Conservation (phyloP, 1,140 invertebrate species). For the Acarapis woodi region DNA sequence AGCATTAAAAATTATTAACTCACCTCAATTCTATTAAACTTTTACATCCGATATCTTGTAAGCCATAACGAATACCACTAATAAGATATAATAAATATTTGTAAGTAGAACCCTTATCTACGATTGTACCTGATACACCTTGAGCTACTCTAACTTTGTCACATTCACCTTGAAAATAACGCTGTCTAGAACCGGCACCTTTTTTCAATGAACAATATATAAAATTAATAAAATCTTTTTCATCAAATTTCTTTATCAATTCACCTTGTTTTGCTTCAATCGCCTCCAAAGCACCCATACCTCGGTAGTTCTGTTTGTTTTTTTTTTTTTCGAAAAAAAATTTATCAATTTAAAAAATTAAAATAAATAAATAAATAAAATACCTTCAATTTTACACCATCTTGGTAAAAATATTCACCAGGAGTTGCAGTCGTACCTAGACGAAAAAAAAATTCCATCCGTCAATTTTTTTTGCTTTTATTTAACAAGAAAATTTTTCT, state of each 20-base stretch:
- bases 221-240: no score
- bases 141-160: constrained; percentile 93
- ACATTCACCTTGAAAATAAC: constrained; percentile 33
- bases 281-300: constrained; percentile 95
- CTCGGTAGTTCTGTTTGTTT: constrained; percentile 97
- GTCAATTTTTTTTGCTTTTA: no score
- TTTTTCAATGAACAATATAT: no score
- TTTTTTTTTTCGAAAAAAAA: no score
- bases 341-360: no score
- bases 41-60: constrained; percentile 71
- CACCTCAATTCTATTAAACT: constrained; percentile 18
- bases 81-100: constrained; percentile 84
- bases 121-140: constrained; percentile 88
- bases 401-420: constrained; percentile 92
- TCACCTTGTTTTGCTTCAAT: constrained; percentile 63
- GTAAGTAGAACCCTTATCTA: constrained; percentile 86
- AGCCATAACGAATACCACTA: constrained; percentile 78
- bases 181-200: constrained; percentile 20
- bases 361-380: no score
- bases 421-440: no score
- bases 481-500: no score
- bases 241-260: no score
- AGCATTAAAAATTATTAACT: no score
- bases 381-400: constrained; percentile 89
- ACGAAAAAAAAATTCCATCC: no score